Conservation (phyloP, 2,797 vertebrate genomes). For the Myripristis jacobus region DNA sequence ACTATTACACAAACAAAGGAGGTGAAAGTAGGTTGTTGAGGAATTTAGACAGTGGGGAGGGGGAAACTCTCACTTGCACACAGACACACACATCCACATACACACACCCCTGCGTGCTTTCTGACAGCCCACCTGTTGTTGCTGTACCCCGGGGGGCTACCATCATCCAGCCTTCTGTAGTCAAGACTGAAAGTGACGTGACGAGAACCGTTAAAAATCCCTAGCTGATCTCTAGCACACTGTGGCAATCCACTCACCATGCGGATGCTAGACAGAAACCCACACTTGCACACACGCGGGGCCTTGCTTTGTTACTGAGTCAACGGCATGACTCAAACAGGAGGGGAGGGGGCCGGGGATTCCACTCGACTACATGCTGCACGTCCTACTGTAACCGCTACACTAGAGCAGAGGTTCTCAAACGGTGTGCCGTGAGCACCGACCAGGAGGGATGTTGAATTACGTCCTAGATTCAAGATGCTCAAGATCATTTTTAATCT, state of each 20-base stretch:
- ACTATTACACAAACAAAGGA: constrained; percentile 17
- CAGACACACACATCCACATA: constrained; percentile 33
- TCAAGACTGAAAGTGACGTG: constrained; percentile 89
- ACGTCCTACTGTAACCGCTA: constrained; percentile 10
- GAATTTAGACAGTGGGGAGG: constrained; percentile 16
- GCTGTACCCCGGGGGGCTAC: constrained; percentile 81
- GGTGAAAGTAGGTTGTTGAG: constrained; percentile 11
- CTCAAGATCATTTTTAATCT: no score
- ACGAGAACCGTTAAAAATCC: constrained; percentile 83
- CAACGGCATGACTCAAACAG: constrained; percentile 42
- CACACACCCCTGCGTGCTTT: constrained; percentile 59
- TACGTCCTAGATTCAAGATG: no score
- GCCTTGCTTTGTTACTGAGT: constrained; percentile 56
- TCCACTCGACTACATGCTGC: constrained; percentile 50
- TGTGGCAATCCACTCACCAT: constrained; percentile 72
- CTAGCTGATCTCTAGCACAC: constrained; percentile 42
- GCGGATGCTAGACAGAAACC: constrained; percentile 61
- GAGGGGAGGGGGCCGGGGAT: constrained; percentile 15
- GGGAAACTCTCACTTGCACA: constrained; percentile 18
- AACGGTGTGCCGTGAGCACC: no score
- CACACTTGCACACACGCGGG: constrained; percentile 22
- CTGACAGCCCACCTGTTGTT: constrained; percentile 85
- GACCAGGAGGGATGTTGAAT: no score
- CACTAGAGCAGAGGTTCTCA: no score
- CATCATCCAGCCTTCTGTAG: constrained; percentile 86